A percentile compares a stretch with the other conserved stretches of the same genome.
phyloP scores from a whole-genome alignment of 1,140 invertebrate genomes.

The Tetramorium parvispinum region DNA sequence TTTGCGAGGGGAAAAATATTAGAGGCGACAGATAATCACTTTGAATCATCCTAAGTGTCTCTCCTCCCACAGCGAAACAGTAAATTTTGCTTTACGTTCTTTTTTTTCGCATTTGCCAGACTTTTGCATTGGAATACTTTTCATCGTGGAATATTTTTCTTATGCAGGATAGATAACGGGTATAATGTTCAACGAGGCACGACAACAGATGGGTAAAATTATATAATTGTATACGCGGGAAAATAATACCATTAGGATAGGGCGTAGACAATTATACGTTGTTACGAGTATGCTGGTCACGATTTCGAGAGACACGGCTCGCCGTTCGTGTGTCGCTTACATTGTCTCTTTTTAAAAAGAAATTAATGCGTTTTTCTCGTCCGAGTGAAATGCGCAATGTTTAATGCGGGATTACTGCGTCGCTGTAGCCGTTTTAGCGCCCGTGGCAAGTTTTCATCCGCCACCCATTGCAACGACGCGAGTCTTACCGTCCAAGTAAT shows the following conservation, averaged over 20 bases:
- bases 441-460: neutral
- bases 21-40: conserved; percentile 6
- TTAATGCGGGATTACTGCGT: neutral
- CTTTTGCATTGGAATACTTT: neutral
- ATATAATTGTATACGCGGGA: conserved; percentile 37
- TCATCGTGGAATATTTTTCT: neutral
- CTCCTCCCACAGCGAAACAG: neutral
- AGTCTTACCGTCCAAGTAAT: conserved; percentile 52
- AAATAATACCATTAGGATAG: neutral
- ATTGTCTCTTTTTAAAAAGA: conserved; percentile 3
- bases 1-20: neutral
- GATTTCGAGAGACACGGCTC: neutral
- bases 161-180: neutral
- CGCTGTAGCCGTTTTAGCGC: conserved; percentile 2
- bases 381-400: neutral
- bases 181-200: neutral
- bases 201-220: conserved; percentile 16
- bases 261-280: conserved; percentile 11
- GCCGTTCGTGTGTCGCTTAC: neutral
- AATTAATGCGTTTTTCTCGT: conserved; percentile 22
- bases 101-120: neutral
- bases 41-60: neutral
- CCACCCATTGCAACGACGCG: neutral
- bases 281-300: neutral
- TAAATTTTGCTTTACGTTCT: neutral